Base-by-base conservation (phyloP, 2,888 invertebrate genomes). In the Tiliacea citrago region DNA sequence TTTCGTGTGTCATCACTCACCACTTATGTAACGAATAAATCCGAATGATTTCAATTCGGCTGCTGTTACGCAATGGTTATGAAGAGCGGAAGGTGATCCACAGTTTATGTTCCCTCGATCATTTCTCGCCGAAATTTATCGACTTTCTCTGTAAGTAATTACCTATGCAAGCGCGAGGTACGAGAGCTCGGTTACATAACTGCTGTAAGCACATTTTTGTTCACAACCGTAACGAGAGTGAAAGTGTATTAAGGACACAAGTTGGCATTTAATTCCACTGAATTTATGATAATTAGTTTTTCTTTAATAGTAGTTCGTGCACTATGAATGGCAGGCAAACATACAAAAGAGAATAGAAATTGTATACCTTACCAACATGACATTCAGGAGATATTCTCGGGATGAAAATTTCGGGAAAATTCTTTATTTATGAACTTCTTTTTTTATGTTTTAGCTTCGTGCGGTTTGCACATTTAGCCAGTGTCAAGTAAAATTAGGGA, bases 61-160 rank as follows among this genome's bases (percentile, higher is more conserved):
- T 89, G 80, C 83, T 78, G 83, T 93, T 93, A 89, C 88, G 90
- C 84, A 93, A 95, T 84, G 71, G 85, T 94, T 91, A 91, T 77
- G 42, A 82, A 92, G 88, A 93, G 86, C 91, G 90, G 93, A 92
- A 93, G 92, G 90, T 66, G 77, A 88, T 69, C 78, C 67, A 87
- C 89, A 89, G 90, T 90, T 92, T 87, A 90, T 90, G 91, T 86
- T 88, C 91, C 89, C 90, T 93, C 91, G 91, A 94, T 94, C 91
- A 95, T 93, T 93, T 93, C 91, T 91, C 89, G 88, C 90, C 93
- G 92, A 95, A 95, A 94, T 94, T 91, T 93, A 94, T 92, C 90
- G 90, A 94, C 96, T 96, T 96, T 96, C 96, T 92, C 96, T 85
- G 79, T 77, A 75, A 86, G 91, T 93, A 94, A 95, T 95, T 94